Base-by-base conservation (phyloP, 2,888 invertebrate genomes). In the Melinaea marsaeus region DNA sequence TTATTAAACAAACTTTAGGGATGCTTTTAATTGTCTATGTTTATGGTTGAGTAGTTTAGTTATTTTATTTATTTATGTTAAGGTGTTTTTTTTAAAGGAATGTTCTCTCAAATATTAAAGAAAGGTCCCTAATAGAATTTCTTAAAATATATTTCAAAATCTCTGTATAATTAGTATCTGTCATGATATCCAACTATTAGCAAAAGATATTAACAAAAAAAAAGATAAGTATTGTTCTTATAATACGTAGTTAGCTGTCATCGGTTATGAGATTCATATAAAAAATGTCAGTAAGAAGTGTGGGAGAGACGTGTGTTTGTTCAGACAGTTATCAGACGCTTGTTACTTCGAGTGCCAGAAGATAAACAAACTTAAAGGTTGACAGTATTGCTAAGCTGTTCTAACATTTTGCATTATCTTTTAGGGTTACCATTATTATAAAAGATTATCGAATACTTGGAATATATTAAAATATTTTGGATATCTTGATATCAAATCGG, bases 331-430 rank as follows among this genome's bases (percentile, higher is more conserved):
- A 89, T 85, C 87, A 73, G 74, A 74, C 76, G 75, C 83, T 83
- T 81, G 88, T 82, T 85, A 87, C 79, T 74, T 84, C 79, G 79
- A 82, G 81, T 80, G 81, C 75, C 77, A 75, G 73, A 73, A 71
- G 63, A 71, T 69, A 71, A 74, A 74, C 72, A 74, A 71, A 79
- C 77, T 81, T 80, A 81, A 80, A 79, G 79, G 75, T 73, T 77
- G 78, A 81, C 82, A 79, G 77, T 73, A 79, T 79, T 73, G 75
- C 77, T 77, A 71, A 67, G 74, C 68, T 73, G 72, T 72, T 66
- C 68, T 76, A 76, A 74, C 73, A 77, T 84, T 88, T 88, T 73
- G 88, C 88, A 83, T 80, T 78, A 71, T 68, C 69, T 67, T 64
- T 61, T 71, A 33, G 34, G 55, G 57, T 65, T 32, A 48, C 61